phyloP scores from a whole-genome alignment of 2,113 vertebrate species.

The Tangachromis dhanisi region DNA sequence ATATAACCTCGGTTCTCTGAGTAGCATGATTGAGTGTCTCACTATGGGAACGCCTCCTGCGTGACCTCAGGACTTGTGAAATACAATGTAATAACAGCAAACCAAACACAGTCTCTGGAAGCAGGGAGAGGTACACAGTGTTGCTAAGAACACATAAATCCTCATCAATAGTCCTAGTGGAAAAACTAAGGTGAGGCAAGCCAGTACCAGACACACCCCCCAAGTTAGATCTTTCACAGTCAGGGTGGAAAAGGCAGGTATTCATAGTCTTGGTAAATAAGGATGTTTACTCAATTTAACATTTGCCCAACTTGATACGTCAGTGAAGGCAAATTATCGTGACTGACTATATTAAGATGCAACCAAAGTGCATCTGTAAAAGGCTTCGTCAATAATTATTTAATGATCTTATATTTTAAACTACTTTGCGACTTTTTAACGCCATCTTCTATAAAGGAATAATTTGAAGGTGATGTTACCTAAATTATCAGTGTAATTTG shows the following conservation, averaged over 20 bases:
- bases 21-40: no score
- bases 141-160: neutral
- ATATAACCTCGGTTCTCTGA: no score
- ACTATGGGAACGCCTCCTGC: no score
- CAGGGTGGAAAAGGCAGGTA: neutral
- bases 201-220: neutral
- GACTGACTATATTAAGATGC: neutral
- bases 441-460: neutral
- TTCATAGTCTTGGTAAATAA: constrained; percentile 1
- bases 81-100: neutral
- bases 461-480: neutral
- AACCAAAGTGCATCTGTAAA: neutral
- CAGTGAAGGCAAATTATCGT: neutral
- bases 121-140: neutral
- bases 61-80: neutral
- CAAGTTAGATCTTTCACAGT: neutral
- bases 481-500: neutral
- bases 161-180: neutral
- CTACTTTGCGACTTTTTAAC: neutral
- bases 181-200: neutral
- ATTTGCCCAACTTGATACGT: neutral
- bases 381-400: neutral
- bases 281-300: constrained; percentile 14
- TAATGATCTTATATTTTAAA: neutral
- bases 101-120: neutral